Conservation (phyloP, 2,888 invertebrate species). For the Operophtera brumata region DNA sequence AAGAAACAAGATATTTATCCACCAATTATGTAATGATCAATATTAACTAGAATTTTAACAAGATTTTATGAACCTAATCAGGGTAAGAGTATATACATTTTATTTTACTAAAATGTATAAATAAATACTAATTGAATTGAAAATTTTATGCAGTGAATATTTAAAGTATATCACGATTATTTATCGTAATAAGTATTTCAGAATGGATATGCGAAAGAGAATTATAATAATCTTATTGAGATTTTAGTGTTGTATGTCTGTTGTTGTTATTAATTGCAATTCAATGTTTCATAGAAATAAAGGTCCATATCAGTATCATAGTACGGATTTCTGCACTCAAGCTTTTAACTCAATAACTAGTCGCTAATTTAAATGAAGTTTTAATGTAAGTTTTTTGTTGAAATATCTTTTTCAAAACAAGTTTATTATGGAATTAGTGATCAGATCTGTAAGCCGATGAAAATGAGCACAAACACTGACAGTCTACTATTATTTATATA, state of each 20-base stretch:
- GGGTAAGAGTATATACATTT: constrained; percentile 14
- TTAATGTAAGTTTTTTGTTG: too few relatives aligned
- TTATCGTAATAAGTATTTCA: background rate
- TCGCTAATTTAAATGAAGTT: too few relatives aligned
- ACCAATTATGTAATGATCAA: too few relatives aligned
- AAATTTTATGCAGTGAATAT: constrained; percentile 4
- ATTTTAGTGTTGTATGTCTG: constrained; percentile 4
- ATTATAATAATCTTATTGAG: background rate
- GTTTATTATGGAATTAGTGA: too few relatives aligned
- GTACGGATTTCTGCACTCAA: background rate
- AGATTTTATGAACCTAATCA: constrained; percentile 14
- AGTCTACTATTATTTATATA: too few relatives aligned
- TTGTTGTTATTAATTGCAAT: background rate
- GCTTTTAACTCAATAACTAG: too few relatives aligned
- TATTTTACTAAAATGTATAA: background rate
- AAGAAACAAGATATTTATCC: too few relatives aligned
- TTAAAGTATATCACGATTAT: background rate
- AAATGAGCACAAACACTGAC: too few relatives aligned
- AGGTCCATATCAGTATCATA: background rate
- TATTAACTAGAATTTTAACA: too few relatives aligned
- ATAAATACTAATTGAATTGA: background rate
- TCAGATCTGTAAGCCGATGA: too few relatives aligned
- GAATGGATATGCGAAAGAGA: constrained; percentile 1
- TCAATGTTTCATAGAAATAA: background rate
- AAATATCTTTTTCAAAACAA: too few relatives aligned